Evolutionary conservation across 2,888 invertebrate species (phyloP), one percentile per base, ranked within the genome.

Genomic region (Gastracanthus pulcherrimus): DNA sequence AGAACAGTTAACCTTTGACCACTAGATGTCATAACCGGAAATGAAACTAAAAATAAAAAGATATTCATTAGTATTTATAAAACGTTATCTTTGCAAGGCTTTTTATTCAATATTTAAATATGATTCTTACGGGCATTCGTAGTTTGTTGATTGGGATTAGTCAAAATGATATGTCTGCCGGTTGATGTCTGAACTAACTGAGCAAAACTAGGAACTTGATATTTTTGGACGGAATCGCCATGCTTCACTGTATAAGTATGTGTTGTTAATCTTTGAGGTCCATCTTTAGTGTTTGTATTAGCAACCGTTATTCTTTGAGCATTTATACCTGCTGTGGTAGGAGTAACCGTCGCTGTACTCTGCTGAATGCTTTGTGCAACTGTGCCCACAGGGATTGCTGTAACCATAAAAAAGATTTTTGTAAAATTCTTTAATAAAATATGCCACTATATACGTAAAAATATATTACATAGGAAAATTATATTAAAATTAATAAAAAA

Each of bases 161-260:
- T 94, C 70, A 95, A 89, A 82, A 95, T 92, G 85, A 95, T 93
- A 90, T 95, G 96, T 86, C 95, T 94, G 9, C 96, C 96, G 72
- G 94, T 93, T 31, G 95, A 93, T 6, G 95, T 95, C 89, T 96
- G 95, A 67, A 96, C 95, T 71, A 96, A 92, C 88, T 96, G 96
- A 60, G 95, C 94, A 86, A 94, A 91, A 86, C 89, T 87, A 75
- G 91, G 90, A 76, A 91, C 87, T 55, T 90, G 88, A 87, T 91
- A 90, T 86, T 90, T 89, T 83, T 90, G 91, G 85, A 91, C 89
- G 85, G 91, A 91, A 88, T 90, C 90, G 76, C 90, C 90, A 85
- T 90, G 89, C 78, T 92, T 90, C 51, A 91, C 88, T 26, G 92
- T 89, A 76, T 90, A 89, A 58, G 90, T 90, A 84, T 90, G 90